Evolutionary conservation across 2,888 invertebrate species (phyloP), one percentile per base, ranked within the genome.

Genomic region (Drosophila acutilabella): DNA sequence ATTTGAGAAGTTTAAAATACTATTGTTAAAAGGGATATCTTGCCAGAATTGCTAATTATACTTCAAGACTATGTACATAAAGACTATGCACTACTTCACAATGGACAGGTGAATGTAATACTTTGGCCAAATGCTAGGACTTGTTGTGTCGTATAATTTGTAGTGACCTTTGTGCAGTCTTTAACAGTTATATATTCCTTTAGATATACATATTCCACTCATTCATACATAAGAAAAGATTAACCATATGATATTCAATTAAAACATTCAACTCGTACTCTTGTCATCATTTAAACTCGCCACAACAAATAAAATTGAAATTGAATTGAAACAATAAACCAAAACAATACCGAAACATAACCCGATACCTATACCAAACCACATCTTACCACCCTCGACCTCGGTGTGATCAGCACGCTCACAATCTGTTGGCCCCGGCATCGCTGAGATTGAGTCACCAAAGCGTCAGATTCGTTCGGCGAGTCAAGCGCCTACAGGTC

Each of bases 391-490:
- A 73, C 47, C 38, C 61, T 45, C 56, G 42, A 53, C 74, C 64
- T 54, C 67, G 60, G 78, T 68, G 80, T 66, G 60, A 45, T 72
- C 80, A 92, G 94, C 94, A 91, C 94, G 95, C 88, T 95, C 95
- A 64, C 95, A 95, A 91, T 95, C 95, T 67, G 95, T 95, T 82
- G 96, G 95, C 74, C 95, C 95, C 48, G 93, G 93, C 76, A 93
- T 93, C 75, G 93, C 93, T 77, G 93, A 93, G 57, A 95, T 95
- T 89, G 96, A 95, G 93, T 97, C 97, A 54, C 96, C 97, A 26
- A 96, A 96, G 89, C 95, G 96, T 78, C 96, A 96, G 87, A 95
- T 96, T 51, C 93, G 93, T 74, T 92, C 92, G 47, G 92, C 92
- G 64, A 93, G 93, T 81, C 92, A 92, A 81, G 92, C 92, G 61